A percentile compares a stretch with the other conserved stretches of the same genome.
phyloP scores from a whole-genome alignment of 2,888 invertebrate genomes.

The Cantharis rustica region DNA sequence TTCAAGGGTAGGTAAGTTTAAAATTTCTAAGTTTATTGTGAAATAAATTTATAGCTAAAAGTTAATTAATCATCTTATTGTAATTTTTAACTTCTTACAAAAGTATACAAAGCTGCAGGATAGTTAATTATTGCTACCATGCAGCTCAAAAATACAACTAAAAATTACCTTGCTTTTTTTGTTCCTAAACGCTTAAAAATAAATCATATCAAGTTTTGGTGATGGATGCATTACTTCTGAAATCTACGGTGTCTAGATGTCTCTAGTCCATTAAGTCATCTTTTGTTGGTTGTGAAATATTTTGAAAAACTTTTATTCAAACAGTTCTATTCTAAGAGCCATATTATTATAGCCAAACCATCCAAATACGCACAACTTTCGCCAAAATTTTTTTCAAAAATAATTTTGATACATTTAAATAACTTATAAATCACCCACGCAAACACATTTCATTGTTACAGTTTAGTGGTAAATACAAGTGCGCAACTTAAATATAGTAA shows the following conservation, averaged over 20 bases:
- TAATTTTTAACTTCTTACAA: too few species aligned
- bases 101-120: neutral
- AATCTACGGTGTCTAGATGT: neutral
- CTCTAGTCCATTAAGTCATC: neutral
- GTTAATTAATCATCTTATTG: neutral
- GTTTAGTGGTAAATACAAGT: constrained; percentile 8
- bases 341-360: neutral
- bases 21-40: neutral
- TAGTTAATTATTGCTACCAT: neutral
- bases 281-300: neutral
- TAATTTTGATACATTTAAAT: neutral
- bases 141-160: neutral
- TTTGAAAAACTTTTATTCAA: neutral
- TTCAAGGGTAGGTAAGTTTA: neutral
- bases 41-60: neutral
- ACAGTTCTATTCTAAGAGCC: neutral
- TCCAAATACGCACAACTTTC: neutral
- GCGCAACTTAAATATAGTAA: constrained; percentile 22
- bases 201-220: neutral
- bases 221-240: neutral
- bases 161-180: neutral
- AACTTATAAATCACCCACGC: neutral
- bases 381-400: neutral
- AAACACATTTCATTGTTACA: neutral
- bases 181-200: neutral